These are phyloP conservation scores for Oophaga pumilio DNA, from an alignment of 2,113 vertebrate genomes.

Conservation along the genomic window DNA sequence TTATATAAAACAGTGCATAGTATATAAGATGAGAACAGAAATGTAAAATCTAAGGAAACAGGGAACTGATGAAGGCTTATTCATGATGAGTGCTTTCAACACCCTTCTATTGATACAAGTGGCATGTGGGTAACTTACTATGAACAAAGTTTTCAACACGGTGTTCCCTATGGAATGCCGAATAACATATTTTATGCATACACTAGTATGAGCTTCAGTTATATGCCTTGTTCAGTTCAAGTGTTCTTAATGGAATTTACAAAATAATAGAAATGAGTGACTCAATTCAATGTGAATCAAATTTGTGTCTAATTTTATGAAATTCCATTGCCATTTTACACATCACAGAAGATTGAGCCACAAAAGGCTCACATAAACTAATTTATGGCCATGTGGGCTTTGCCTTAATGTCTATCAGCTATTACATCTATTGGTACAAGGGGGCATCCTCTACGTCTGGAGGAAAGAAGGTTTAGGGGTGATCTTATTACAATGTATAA, in stretches of 20 bases:
- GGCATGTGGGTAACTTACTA: slow-evolving; percentile 28
- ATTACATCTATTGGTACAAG: no score
- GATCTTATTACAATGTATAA: no score
- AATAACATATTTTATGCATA: slow-evolving; percentile 23
- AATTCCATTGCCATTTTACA: no score
- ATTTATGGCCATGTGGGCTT: no score
- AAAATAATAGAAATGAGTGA: no score
- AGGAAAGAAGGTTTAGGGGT: no score
- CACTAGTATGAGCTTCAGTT: not conserved
- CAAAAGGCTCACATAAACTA: no score
- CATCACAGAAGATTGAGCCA: no score
- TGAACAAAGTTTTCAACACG: slow-evolving; percentile 27
- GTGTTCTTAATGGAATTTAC: not conserved
- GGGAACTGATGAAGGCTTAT: not conserved
- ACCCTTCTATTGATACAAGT: slow-evolving; percentile 44
- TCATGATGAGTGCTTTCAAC: slow-evolving; percentile 34
- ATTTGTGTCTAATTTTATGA: no score
- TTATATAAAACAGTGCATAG: slow-evolving; percentile 1
- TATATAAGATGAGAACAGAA: slow-evolving; percentile 15
- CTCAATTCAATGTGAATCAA: no score
- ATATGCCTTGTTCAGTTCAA: not conserved
- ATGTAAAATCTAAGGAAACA: slow-evolving; percentile 19
- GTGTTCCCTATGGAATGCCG: not conserved
- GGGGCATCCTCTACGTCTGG: no score
- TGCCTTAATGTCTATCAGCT: no score